Evolutionary conservation across 2,797 vertebrate genomes (phyloP).

Genomic region (Myripristis jacobus): DNA sequence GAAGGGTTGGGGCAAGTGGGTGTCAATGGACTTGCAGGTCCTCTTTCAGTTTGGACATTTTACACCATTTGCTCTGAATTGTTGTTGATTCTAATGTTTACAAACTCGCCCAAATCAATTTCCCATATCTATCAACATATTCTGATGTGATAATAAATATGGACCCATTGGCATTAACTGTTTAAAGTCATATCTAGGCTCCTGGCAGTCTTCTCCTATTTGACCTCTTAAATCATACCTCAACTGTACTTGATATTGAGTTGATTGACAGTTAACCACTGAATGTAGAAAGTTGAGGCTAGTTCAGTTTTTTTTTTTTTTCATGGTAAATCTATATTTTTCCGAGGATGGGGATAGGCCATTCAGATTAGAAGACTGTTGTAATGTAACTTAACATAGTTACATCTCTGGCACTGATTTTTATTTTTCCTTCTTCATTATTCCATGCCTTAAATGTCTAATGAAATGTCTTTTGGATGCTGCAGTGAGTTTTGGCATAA

Average conservation of each 20-base stretch:
- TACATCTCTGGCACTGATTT: slow-evolving; percentile 70
- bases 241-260: background rate
- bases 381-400: slow-evolving; percentile 56
- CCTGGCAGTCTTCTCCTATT: slow-evolving; percentile 27
- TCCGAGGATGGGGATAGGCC: background rate
- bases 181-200: slow-evolving; percentile 16
- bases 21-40: slow-evolving; percentile 53
- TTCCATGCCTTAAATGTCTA: background rate
- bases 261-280: slow-evolving; percentile 25
- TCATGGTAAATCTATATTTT: slow-evolving; percentile 2
- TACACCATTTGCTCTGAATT: slow-evolving; percentile 49
- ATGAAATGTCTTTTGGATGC: background rate
- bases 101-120: slow-evolving; percentile 40
- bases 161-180: slow-evolving; percentile 37
- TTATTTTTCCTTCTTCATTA: slow-evolving; percentile 20
- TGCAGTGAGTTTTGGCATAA: slow-evolving; percentile 34
- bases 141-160: slow-evolving; percentile 34
- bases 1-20: slow-evolving; percentile 29
- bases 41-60: slow-evolving; percentile 56
- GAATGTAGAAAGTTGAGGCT: background rate
- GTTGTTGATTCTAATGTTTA: slow-evolving; percentile 52
- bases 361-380: slow-evolving; percentile 10
- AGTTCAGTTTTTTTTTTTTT: background rate
- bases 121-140: slow-evolving; percentile 33
- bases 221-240: background rate